Base-by-base conservation (phyloP, 2,113 vertebrate genomes). In the Megaleporinus macrocephalus region DNA sequence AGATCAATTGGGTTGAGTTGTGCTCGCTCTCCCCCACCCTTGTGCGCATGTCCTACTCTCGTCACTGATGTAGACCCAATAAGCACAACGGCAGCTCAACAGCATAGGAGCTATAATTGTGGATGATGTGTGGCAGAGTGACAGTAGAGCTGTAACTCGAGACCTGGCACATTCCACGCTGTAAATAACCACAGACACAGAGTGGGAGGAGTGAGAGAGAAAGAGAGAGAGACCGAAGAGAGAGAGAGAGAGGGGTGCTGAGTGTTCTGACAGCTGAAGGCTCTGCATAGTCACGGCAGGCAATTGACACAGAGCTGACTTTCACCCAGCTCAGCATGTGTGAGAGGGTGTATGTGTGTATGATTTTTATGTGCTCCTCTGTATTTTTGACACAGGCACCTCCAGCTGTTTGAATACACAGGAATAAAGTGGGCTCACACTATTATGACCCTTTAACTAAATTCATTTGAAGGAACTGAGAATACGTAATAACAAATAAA, bases 361-460 rank as follows among this genome's bases (percentile, higher is more conserved):
- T 55, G 68, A 26, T 61, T 26, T 68, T 68, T 86, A 84, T 81
- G 80, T 87, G 87, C 86, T 85, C 86, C 84, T 82, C 10, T 68
- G 79, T 86, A 84, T 68, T 74, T 86, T 33, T 51, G 81, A 71
- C 7, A 12, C 18, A 72, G 27, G 22, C 57, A 59, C 22, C 22
- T 59, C 57, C 5, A 61, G 10, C 57, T 26, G 57, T 26, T 61
- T 57, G 55, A 26, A 26, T 22, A 55, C 53, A 20, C 9, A 57
- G 5, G 53, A 26, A 26, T 13, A 24, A 13, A 24, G n/a, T 1
- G 24, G 22, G 1, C 57, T 61, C 1, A 61, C 0, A 13, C n/a
- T 61, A 61, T 12, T 61, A 4, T 13, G 12, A 12, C 5, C 22
- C 57, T 24, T 11, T 29, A 29, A 63, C 11, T 29, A 29, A 26